Base-by-base conservation (phyloP, 2,797 vertebrate genomes). In the Etheostoma perlongum region DNA sequence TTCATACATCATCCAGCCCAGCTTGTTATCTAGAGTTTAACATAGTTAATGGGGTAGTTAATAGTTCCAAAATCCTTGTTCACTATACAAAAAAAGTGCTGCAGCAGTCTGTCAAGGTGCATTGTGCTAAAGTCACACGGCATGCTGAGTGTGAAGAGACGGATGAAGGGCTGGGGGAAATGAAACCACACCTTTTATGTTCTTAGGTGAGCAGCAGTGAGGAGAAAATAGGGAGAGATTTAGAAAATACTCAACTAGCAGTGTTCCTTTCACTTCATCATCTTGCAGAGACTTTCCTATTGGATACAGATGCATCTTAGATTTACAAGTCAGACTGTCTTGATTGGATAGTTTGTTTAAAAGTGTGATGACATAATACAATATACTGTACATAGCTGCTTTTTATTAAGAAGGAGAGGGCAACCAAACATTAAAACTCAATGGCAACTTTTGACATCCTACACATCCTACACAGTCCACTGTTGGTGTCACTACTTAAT, bases 361-460 rank as follows among this genome's bases (percentile, higher is more conserved):
- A 73, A 55, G 12, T 64, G 21, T 23, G 25, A 62, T 9, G 8
- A 16, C 25, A 36, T 30, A 7, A 54, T 44, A 53, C 40, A 59
- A 44, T 21, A 11, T 3, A 30, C 30, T 30, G 30, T 3, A 6
- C 36, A 40, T 11, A 11, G 47, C 4, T 30, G 8, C 49, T 67
- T 69, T 51, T 46, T 61, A 25, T 58, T 54, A 42, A 62, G 14
- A 60, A 68, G n/a, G 27, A 33, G 18, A 67, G 19, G 72, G 74
- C n/a, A 70, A 74, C 76, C 23, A 19, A 53, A 40, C 23, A 54
- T 44, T 44, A 46, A 21, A 71, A 80, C 40, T 23, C 2, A 30
- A 76, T 8, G 47, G 4, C 19, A 2, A 23, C 21, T 21, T 63
- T 49, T 74, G 46, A 52, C 51, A 54, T 72, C 8, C 11, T n/a